Base-by-base conservation (phyloP, 1,140 invertebrate species). In the Anastatus disparis region DNA sequence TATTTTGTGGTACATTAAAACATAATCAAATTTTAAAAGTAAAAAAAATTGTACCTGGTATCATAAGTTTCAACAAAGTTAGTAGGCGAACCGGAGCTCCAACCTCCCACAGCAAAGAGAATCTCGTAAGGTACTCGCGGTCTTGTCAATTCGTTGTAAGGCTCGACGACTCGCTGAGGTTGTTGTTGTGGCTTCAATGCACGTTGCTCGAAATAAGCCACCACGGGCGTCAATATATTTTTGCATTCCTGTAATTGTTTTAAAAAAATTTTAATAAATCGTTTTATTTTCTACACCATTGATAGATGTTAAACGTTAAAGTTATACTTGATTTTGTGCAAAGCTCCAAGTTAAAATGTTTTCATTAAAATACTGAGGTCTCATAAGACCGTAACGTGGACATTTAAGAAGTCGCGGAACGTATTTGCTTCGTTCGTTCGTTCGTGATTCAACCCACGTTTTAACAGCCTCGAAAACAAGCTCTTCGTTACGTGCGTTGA, bases 11-110 rank as follows among this genome's bases (percentile, higher is more conserved):
- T n/a, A n/a, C n/a, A n/a, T n/a, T n/a, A n/a, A n/a, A n/a, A n/a
- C n/a, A n/a, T n/a, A n/a, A n/a, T n/a, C n/a, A n/a, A n/a, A n/a
- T n/a, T n/a, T n/a, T n/a, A n/a, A n/a, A n/a, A n/a, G n/a, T n/a
- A n/a, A n/a, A n/a, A n/a, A n/a, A n/a, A n/a, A n/a, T n/a, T n/a
- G n/a, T n/a, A 62, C 79, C 79, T 81, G n/a, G 87, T 88, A 72
- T 94, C 93, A 82, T 93, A 94, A 7, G 90, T 92, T 85, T 94
- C 93, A 20, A 94, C 87, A 75, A 92, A 90, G 84, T 89, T 93
- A 0, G 92, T 94, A 2, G 93, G 92, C 13, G 92, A 92, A 17
- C 17, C 55, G 3, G 90, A 90, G 75, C 90, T 93, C 93, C 93
- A 95, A 6, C 93, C 93, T 7, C 93, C 91, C 53, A 93, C 88